A percentile compares a stretch with the other conserved stretches of the same genome.
These are phyloP conservation scores for Sorex maritimensis DNA, from an alignment of 2,797 vertebrate genomes.

Conservation along the genomic window DNA sequence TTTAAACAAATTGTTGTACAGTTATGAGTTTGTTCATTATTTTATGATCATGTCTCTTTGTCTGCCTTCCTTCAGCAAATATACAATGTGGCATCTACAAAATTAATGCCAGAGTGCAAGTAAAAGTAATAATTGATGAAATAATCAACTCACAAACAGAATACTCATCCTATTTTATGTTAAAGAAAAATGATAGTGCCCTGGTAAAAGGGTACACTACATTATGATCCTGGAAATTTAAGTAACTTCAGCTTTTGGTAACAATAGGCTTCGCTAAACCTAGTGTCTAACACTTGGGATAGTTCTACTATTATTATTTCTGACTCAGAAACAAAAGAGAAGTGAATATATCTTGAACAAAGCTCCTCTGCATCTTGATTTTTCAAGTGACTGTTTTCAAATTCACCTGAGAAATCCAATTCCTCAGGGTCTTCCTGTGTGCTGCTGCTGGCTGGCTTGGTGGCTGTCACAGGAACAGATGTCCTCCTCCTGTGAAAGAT, in stretches of 20 bases:
- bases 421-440: background rate
- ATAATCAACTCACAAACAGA: background rate
- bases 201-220: background rate
- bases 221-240: background rate
- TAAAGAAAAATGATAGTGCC: background rate
- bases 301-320: background rate
- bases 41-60: background rate
- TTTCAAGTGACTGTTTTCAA: background rate
- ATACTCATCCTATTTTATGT: background rate
- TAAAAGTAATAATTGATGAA: background rate
- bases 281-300: background rate
- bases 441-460: background rate
- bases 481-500: background rate
- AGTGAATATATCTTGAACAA: background rate
- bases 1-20: constrained; percentile 13
- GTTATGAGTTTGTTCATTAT: background rate
- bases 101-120: background rate
- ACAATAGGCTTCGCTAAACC: background rate
- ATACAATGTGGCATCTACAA: background rate
- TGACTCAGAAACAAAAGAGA: background rate
- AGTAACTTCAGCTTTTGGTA: background rate
- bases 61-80: background rate
- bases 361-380: background rate
- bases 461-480: background rate
- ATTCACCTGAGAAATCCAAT: background rate